These are phyloP conservation scores for Palythoa caribaeorum DNA, from an alignment of 92 coral and sea anemone species.

Conservation along the genomic window DNA sequence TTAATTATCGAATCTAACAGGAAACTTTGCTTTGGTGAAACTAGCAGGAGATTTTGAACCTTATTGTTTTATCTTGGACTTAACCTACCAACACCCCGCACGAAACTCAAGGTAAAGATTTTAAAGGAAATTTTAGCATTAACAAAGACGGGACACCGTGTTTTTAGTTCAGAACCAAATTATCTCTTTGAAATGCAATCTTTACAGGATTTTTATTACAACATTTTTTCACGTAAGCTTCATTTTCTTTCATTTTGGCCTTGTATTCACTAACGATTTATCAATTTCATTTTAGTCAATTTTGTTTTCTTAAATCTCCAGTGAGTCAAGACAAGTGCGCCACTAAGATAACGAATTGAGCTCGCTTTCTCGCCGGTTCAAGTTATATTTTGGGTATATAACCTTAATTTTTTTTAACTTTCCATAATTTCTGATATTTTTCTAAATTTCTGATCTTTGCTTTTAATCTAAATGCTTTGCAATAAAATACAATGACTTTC, in stretches of 20 bases:
- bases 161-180: not conserved
- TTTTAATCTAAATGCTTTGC: no score
- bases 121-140: not conserved
- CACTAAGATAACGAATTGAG: not conserved
- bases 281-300: not conserved
- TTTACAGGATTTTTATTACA: not conserved
- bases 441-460: no score
- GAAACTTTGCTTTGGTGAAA: constrained; percentile 51
- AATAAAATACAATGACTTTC: no score
- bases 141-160: not conserved
- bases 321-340: no score
- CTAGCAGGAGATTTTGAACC: constrained; percentile 27
- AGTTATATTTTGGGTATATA: no score
- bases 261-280: not conserved
- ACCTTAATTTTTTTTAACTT: no score
- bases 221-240: not conserved
- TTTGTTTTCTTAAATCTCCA: not conserved
- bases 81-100: not conserved
- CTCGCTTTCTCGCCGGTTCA: not conserved
- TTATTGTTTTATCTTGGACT: not conserved
- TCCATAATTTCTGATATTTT: no score
- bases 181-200: not conserved
- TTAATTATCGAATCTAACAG: constrained; percentile 28
- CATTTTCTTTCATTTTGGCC: not conserved
- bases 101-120: not conserved